Conservation (phyloP, 2,797 vertebrate species). For the Centropyge bicolor region DNA sequence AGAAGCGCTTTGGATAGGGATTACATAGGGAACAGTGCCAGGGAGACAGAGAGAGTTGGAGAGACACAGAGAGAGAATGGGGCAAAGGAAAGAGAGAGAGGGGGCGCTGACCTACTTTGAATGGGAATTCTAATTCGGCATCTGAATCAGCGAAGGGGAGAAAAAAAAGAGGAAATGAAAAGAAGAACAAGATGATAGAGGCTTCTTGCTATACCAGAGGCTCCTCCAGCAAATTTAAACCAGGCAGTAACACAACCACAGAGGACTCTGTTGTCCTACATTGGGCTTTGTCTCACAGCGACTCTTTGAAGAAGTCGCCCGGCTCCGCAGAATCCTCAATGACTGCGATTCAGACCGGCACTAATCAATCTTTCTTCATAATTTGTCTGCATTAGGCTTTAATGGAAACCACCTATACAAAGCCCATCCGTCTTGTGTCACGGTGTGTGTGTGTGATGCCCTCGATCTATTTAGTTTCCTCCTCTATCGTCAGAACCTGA, state of each 20-base stretch:
- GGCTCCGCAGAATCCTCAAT: slow-evolving; percentile 18
- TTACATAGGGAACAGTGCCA: slow-evolving; percentile 66
- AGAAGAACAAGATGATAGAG: slow-evolving; percentile 48
- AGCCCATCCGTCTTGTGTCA: slow-evolving; percentile 59
- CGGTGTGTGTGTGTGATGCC: slow-evolving; percentile 8
- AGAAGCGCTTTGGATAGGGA: slow-evolving; percentile 63
- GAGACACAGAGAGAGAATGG: slow-evolving; percentile 44
- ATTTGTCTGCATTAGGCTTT: slow-evolving; percentile 59
- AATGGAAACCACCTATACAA: slow-evolving; percentile 57
- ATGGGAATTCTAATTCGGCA: slow-evolving; percentile 68
- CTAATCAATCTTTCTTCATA: slow-evolving; percentile 56
- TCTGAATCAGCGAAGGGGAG: slow-evolving; percentile 58
- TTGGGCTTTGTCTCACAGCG: slow-evolving; percentile 31
- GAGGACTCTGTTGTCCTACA: slow-evolving; percentile 20
- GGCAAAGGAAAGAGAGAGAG: slow-evolving; percentile 43
- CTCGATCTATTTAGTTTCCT: slow-evolving; percentile 37
- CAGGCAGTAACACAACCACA: slow-evolving; percentile 30
- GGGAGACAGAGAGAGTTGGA: slow-evolving; percentile 44
- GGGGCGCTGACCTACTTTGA: slow-evolving; percentile 77
- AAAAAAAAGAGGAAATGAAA: slow-evolving; percentile 49
- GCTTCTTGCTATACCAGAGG: slow-evolving; percentile 34
- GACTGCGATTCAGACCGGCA: slow-evolving; percentile 17
- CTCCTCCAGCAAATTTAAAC: slow-evolving; percentile 49
- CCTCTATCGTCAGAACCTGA: slow-evolving; percentile 23
- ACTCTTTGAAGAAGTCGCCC: slow-evolving; percentile 41